Evolutionary conservation across 2,113 vertebrate genomes (phyloP).

Genomic region (Setophaga petechia): DNA sequence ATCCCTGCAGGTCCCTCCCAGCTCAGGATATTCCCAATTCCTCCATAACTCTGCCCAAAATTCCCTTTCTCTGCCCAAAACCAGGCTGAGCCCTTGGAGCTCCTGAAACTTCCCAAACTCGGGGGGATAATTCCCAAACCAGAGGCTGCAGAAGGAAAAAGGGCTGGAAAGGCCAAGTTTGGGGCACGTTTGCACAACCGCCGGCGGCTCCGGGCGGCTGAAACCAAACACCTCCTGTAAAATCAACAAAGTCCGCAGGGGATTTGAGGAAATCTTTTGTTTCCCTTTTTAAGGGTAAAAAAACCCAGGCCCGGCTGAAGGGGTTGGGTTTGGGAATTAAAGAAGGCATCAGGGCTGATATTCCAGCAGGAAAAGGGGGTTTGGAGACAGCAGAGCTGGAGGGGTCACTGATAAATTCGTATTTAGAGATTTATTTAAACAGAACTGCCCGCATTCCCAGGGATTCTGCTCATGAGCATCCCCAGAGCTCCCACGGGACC

Average conservation of each 20-base stretch:
- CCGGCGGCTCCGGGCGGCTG: background rate
- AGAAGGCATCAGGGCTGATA: background rate
- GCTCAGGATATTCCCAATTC: background rate
- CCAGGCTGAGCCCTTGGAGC: background rate
- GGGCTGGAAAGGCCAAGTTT: background rate
- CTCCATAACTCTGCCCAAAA: conserved; percentile 26
- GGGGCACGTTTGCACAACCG: background rate
- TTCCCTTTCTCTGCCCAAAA: background rate
- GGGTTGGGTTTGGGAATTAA: background rate
- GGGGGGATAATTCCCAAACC: background rate
- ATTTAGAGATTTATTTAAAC: too few relatives aligned
- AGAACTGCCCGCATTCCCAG: background rate
- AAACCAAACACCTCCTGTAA: background rate
- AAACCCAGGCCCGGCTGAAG: background rate
- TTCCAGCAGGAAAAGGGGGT: background rate
- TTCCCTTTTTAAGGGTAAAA: background rate
- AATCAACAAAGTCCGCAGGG: background rate
- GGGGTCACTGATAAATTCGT: background rate
- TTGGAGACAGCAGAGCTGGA: background rate
- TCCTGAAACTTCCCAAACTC: background rate
- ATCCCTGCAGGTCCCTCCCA: background rate
- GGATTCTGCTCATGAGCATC: background rate
- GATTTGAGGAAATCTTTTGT: background rate
- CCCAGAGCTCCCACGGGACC: background rate
- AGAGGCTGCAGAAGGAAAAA: background rate